These are phyloP conservation scores for Neopelma chrysocephalum DNA, from an alignment of 2,797 vertebrate genomes.

Conservation along the genomic window DNA sequence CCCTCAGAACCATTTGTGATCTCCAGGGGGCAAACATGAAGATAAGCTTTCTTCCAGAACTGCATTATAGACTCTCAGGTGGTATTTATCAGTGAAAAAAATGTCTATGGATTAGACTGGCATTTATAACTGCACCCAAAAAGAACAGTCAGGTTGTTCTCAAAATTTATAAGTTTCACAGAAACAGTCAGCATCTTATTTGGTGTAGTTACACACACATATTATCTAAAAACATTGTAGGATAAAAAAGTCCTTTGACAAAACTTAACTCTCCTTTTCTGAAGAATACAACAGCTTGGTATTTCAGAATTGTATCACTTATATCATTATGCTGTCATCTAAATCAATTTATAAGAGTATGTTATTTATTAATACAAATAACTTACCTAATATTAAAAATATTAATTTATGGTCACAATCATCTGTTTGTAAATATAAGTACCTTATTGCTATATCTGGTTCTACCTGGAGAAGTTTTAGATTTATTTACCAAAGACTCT, in stretches of 20 bases:
- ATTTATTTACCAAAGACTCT: not conserved
- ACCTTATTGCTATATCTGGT: not conserved
- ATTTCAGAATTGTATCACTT: not conserved
- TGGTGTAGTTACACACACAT: not conserved
- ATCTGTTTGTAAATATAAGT: not conserved
- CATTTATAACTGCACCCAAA: not conserved
- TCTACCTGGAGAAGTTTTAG: not conserved
- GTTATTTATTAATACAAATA: not conserved
- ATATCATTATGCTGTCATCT: not conserved
- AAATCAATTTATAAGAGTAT: not conserved
- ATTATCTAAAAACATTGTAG: not conserved
- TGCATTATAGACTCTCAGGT: not conserved
- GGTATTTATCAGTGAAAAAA: not conserved
- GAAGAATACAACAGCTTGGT: not conserved
- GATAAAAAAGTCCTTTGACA: not conserved
- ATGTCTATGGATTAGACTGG: not conserved
- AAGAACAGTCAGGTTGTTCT: not conserved
- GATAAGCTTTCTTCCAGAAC: not conserved
- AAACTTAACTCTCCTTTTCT: not conserved
- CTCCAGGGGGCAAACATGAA: not conserved
- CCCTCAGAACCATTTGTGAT: not conserved
- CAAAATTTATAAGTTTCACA: not conserved
- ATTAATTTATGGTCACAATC: not conserved
- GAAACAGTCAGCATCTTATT: not conserved
- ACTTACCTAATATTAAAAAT: not conserved